Evolutionary conservation across 2,113 vertebrate species (phyloP), one percentile per base, ranked within the genome.

Genomic region (Cryptomyrus ogoouensis): DNA sequence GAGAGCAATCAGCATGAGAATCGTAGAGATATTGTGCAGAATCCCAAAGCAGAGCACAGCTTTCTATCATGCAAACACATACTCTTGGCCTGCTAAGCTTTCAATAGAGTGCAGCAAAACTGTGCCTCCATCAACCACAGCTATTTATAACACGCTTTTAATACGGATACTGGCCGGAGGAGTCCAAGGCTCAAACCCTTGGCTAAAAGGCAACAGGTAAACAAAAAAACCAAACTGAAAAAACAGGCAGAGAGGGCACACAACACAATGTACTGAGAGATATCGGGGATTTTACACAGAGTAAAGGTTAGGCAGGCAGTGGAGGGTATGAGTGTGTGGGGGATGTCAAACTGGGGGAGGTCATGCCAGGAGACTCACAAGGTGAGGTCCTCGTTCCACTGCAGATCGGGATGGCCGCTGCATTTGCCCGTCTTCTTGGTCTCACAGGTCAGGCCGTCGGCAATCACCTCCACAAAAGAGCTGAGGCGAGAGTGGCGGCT

Each of bases 361-460:
- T 35, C 19, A 88, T 3, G 8, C 7, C 15, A 58, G 53, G 27
- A 8, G 24, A 89, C 96, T 97, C 94, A 97, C 98, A 99, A 95
- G 39, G 95, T 94, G 89, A 99, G 97, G 94, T 96, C 96, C 92
- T 99, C 98, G 0, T 99, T 98, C 98, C 98, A 99, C 93, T 98
- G 97, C 90, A 99, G 96, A 94, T 99, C 98, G 0, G 96, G 96
- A 93, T 96, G 95, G 89, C 98, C 98, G 0, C 96, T 97, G 91
- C 97, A 97, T 95, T 98, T 99, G 92, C 97, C 97, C 0, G 98
- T 99, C 93, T 98, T 99, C 95, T 97, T 99, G 90, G 97, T 98
- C 94, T 99, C 98, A 0, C 96, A 96, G 93, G 94, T 96, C 90
- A 99, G 96, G 24, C 97, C 98, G 0, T 99, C 98, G 0, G 97